Percentiles rank a stretch among this genome's conserved stretches.
Evolutionary conservation across 2,113 vertebrate species (phyloP).

Genomic region (Willisornis vidua): DNA sequence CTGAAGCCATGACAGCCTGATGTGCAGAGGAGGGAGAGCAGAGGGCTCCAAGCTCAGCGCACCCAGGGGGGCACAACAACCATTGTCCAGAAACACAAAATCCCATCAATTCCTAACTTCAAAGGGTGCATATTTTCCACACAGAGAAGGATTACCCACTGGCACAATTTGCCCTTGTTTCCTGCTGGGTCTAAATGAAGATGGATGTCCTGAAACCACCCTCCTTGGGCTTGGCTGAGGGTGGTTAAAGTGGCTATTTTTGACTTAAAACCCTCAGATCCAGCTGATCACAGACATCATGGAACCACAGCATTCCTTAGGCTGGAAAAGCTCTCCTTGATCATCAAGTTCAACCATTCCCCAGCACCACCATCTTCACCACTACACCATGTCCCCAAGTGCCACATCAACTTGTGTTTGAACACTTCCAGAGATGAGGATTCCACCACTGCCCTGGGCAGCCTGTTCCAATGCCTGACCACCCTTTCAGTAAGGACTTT

Average conservation of each 20-base stretch:
- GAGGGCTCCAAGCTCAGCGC: background rate
- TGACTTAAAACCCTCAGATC: background rate
- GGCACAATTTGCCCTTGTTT: background rate
- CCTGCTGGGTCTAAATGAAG: background rate
- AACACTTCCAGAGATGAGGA: background rate
- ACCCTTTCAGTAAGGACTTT: background rate
- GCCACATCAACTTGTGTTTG: fast-evolving
- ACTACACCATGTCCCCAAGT: background rate
- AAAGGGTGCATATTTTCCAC: background rate
- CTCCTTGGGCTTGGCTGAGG: background rate
- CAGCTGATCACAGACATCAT: background rate
- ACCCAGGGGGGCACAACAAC: fast-evolving
- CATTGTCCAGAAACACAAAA: background rate
- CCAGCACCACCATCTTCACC: background rate
- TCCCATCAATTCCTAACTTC: background rate
- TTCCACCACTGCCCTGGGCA: background rate
- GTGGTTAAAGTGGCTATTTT: background rate
- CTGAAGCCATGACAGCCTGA: background rate
- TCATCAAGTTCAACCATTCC: background rate
- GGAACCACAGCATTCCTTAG: background rate
- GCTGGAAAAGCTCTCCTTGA: background rate
- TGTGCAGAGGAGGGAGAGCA: background rate
- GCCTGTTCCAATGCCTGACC: background rate
- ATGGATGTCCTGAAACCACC: background rate
- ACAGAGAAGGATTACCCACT: background rate